Percentiles rank a stretch among this genome's conserved stretches.
Conservation (phyloP, 2,888 invertebrate species). For the Crossocerus cetratus region DNA sequence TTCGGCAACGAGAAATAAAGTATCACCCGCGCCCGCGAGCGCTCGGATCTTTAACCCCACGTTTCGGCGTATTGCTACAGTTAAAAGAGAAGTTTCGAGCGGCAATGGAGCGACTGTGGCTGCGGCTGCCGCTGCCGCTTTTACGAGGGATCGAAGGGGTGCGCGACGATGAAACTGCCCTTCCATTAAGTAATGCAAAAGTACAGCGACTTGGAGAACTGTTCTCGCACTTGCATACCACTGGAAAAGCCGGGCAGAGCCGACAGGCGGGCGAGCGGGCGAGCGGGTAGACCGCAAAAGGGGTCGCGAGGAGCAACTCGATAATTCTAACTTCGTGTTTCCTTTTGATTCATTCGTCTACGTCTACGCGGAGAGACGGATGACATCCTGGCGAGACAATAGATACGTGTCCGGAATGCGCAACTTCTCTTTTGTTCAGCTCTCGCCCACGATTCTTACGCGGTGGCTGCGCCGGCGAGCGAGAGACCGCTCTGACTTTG, state of each 20-base stretch:
- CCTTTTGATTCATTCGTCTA: slow-evolving; percentile 57
- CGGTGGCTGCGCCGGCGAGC: slow-evolving; percentile 6
- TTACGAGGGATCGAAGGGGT: not conserved
- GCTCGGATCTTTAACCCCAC: not conserved
- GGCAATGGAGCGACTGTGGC: not conserved
- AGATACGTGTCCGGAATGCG: slow-evolving; percentile 53
- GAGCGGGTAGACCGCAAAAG: not conserved
- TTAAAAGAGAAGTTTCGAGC: not conserved
- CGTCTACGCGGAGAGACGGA: slow-evolving; percentile 48
- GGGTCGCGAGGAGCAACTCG: slow-evolving; percentile 22
- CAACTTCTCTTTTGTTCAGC: slow-evolving; percentile 50
- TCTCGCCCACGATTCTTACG: slow-evolving; percentile 46
- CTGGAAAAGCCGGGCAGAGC: too few species aligned
- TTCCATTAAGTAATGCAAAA: slow-evolving; percentile 2
- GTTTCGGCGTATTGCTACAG: not conserved
- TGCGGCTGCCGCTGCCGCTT: too few species aligned
- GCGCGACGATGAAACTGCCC: not conserved
- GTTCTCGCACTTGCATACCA: not conserved
- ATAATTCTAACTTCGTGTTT: slow-evolving; percentile 49
- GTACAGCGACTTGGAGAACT: not conserved
- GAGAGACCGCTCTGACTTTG: slow-evolving; percentile 35
- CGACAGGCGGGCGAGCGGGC: too few species aligned
- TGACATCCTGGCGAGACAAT: slow-evolving; percentile 53
- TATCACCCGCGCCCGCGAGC: not conserved
- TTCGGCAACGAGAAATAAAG: not conserved